phyloP scores from a whole-genome alignment of 1,140 invertebrate species.

The Parapsyche elsis region DNA sequence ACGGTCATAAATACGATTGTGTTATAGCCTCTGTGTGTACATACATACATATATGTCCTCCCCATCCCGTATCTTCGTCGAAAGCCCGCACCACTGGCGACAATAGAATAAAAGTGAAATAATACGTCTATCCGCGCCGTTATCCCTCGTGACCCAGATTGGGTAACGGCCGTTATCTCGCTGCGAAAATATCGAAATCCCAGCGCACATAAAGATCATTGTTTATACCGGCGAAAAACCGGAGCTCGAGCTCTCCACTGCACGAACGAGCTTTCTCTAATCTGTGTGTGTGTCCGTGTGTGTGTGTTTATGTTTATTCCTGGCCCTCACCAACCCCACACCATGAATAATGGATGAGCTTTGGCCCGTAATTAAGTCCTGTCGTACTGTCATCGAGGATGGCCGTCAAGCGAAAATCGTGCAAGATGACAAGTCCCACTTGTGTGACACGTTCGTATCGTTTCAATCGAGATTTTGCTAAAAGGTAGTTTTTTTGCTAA shows the following conservation, averaged over 20 bases:
- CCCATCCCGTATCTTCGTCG: background rate
- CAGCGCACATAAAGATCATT: constrained; percentile 9
- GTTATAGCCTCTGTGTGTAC: background rate
- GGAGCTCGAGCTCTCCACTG: background rate
- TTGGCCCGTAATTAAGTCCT: background rate
- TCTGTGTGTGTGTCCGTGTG: no score
- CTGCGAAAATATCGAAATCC: constrained; percentile 5
- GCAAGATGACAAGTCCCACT: no score
- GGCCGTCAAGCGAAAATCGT: no score
- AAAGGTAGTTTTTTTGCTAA: no score
- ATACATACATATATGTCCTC: no score
- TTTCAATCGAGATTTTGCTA: no score
- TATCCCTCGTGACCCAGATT: constrained; percentile 19
- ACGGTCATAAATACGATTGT: background rate
- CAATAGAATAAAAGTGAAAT: constrained; percentile 33
- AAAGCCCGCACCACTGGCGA: background rate
- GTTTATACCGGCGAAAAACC: constrained; percentile 3
- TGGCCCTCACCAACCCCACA: background rate
- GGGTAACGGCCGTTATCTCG: constrained; percentile 12
- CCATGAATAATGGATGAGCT: background rate
- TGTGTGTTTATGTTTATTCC: no score
- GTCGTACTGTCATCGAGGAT: no score
- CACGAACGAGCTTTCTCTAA: no score
- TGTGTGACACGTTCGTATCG: no score
- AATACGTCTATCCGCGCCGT: constrained; percentile 12